These are phyloP conservation scores for Vandiemenella viatica DNA, from an alignment of 2,888 invertebrate genomes.

Conservation along the genomic window DNA sequence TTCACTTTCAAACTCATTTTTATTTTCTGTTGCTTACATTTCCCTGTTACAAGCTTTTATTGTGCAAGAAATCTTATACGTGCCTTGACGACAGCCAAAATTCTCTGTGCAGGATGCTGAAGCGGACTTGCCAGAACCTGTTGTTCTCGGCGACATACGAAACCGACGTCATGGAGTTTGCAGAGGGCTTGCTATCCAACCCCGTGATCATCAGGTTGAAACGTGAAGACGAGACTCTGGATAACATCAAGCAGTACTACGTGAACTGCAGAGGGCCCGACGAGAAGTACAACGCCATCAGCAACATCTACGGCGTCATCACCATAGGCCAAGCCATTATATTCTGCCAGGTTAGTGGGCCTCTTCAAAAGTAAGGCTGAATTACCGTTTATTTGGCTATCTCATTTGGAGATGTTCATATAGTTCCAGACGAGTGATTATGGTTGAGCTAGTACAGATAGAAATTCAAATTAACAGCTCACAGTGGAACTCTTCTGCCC, in stretches of 20 bases:
- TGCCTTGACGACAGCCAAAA: too few relatives aligned
- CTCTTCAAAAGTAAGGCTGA: too few relatives aligned
- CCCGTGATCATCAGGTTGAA: constrained; percentile 75
- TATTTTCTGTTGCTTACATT: too few relatives aligned
- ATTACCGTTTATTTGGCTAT: too few relatives aligned
- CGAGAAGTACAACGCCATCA: constrained; percentile 84
- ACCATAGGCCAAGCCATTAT: constrained; percentile 97
- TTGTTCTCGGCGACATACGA: constrained; percentile 98
- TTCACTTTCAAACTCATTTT: too few relatives aligned
- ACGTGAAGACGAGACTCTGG: constrained; percentile 86
- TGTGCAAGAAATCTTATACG: too few relatives aligned
- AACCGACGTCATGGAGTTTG: constrained; percentile 87
- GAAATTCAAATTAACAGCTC: too few relatives aligned
- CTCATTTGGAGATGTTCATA: too few relatives aligned
- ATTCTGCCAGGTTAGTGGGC: constrained; percentile 69
- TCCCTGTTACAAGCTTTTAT: too few relatives aligned
- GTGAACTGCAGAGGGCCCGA: constrained; percentile 72
- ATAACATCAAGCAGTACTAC: constrained; percentile 94
- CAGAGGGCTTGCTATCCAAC: constrained; percentile 82
- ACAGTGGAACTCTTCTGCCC: too few relatives aligned
- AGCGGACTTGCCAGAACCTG: constrained; percentile 83
- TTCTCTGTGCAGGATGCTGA: constrained; percentile 39
- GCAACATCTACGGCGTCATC: constrained; percentile 90
- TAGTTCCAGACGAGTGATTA: too few relatives aligned
- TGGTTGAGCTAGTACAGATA: too few relatives aligned